Evolutionary conservation across 2,888 invertebrate species (phyloP).

Genomic region (Cremastobaeus sp.): DNA sequence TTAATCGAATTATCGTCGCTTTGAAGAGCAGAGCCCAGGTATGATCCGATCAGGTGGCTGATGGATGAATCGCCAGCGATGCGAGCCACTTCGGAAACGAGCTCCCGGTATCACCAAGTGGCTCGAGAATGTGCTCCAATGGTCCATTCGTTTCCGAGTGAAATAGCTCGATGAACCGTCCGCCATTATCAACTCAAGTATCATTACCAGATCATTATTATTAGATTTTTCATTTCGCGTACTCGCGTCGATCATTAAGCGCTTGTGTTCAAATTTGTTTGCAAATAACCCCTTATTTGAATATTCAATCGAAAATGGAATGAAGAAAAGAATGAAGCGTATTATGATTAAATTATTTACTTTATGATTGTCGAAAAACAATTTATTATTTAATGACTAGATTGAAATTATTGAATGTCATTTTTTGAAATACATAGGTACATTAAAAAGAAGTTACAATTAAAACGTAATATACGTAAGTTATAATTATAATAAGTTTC

Average conservation of each 20-base stretch:
- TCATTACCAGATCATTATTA: conserved; percentile 47
- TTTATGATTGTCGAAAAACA: too few species aligned
- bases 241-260: conserved; percentile 26
- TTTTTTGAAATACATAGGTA: too few species aligned
- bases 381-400: too few species aligned
- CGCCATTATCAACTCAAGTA: conserved; percentile 57
- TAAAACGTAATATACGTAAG: too few species aligned
- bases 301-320: background rate
- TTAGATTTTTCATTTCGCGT: conserved; percentile 33
- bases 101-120: conserved; percentile 58
- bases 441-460: too few species aligned
- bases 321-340: too few species aligned
- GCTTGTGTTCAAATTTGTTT: conserved; percentile 18
- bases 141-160: conserved; percentile 57
- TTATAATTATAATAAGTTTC: too few species aligned
- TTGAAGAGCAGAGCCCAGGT: conserved; percentile 77
- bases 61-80: conserved; percentile 76
- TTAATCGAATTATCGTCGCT: conserved; percentile 79
- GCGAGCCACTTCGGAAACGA: conserved; percentile 74
- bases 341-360: too few species aligned
- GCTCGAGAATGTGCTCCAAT: conserved; percentile 57
- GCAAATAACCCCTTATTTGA: conserved; percentile 11
- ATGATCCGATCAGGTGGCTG: conserved; percentile 77
- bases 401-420: too few species aligned
- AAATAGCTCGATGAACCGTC: conserved; percentile 60